Base-by-base conservation (phyloP, 2,888 invertebrate species). In the Plebejus melissa region DNA sequence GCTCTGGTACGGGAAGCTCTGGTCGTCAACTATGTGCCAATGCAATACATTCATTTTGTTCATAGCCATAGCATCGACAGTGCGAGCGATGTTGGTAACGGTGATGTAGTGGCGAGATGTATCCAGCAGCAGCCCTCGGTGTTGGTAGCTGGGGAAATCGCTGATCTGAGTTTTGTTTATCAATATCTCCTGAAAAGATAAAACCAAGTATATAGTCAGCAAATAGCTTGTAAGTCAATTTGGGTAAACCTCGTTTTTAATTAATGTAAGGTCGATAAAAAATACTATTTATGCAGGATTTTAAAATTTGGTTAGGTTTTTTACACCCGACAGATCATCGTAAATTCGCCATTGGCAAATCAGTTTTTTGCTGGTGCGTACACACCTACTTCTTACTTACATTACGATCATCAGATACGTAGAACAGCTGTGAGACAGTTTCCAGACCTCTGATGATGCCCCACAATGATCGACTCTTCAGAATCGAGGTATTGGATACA, bases 11-110 rank as follows among this genome's bases (percentile, higher is more conserved):
- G 98, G 98, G 86, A 99, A 99, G 79, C 98, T 97, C 83, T 97
- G 97, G 85, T 98, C 98, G 86, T 99, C 99, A 0, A 97, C 97
- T 74, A 99, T 97, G 86, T 99, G 99, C 98, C 98, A 99, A 87
- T 99, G 98, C 78, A 99, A 96, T 0, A 98, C 97, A 87, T 99
- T 99, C 84, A 98, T 88, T 89, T 99, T 99, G 86, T 98, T 98
- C 87, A 97, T 97, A 0, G 96, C 94, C 98, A 98, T 97, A 0
- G 97, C 97, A 79, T 98, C 97, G 81, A 98, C 83, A 0, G 94
- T 95, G 76, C 94, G 87, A 46, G 95, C 86, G 77, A 98, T 95
- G 75, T 95, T 95, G 0, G 88, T 83, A 70, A 96, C 86, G 0
- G 96, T 95, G 28, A 98, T 90, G 85, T 94, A 99, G 88, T 99